Base-by-base conservation (phyloP, 2,113 vertebrate species). In the Ictidomys tridecemlineatus region DNA sequence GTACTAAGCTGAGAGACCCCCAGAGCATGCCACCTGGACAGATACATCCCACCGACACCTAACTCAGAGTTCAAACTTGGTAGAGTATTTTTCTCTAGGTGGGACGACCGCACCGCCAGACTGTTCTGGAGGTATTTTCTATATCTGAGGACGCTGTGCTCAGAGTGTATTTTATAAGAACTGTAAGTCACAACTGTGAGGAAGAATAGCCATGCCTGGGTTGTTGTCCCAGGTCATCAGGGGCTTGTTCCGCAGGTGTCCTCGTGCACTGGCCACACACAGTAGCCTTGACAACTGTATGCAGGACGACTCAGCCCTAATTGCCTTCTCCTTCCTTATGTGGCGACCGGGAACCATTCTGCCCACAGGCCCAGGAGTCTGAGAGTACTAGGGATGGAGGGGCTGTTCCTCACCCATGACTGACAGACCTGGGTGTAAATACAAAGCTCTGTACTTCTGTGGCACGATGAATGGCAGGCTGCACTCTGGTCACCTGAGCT, bases 181-280 rank as follows among this genome's bases (percentile, higher is more conserved):
- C 45, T 45, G 5, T 45, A 53, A 28, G 9, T 45, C 8, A 45
- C 45, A 56, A 34, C 12, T 56, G 8, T 10, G 34, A 72, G 17
- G 30, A 18, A 69, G 28, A 30, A 4, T 5, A 28, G 34, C 20
- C 17, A 1, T 18, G n/a, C 4, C 37, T 48, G 10, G 51, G n/a
- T 73, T 58, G n/a, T 73, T 58, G 32, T 16, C 9, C 22, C 18
- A 45, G 39, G 17, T 37, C n/a, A n/a, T n/a, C n/a, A n/a, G n/a
- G n/a, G n/a, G n/a, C n/a, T n/a, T n/a, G n/a, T n/a, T n/a, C n/a
- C n/a, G n/a, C n/a, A n/a, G n/a, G n/a, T n/a, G n/a, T n/a, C 5
- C 18, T 61, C 2, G 2, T 9, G 9, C 20, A 56, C 9, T 37
- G 34, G 13, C 13, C 20, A 18, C 2, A 17, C 0, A 18, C 17